A percentile compares a stretch with the other conserved stretches of the same genome.
Evolutionary conservation across 37 sponge, comb jelly and placozoan species (phyloP).

Genomic region (Eunapius fragilis): DNA sequence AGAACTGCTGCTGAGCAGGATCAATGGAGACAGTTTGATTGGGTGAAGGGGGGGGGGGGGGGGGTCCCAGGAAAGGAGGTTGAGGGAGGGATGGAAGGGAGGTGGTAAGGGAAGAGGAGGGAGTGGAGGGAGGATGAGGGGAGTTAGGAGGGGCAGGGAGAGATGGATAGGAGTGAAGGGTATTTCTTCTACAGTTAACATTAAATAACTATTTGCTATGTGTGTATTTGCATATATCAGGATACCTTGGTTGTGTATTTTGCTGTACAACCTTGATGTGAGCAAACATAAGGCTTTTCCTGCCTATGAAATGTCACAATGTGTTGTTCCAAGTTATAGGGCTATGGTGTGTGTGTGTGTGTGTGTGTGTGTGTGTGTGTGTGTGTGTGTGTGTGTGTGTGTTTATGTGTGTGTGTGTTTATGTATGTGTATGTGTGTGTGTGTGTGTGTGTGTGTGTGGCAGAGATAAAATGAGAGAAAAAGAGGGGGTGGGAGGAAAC

Average conservation of each 20-base stretch:
- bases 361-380: constrained; percentile 40
- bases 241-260: constrained; percentile 69
- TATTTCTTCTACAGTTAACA: too few species aligned
- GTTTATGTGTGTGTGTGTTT: constrained; percentile 1
- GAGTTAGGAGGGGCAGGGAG: too few species aligned
- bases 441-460: constrained; percentile 7
- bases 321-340: constrained; percentile 66
- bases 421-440: constrained; percentile 18
- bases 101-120: neutral
- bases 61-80: neutral
- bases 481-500: neutral
- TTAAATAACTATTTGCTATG: too few species aligned
- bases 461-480: neutral
- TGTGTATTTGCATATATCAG: too few species aligned
- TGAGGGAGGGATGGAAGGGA: too few species aligned
- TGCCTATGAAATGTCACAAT: constrained; percentile 52
- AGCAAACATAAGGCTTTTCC: constrained; percentile 59
- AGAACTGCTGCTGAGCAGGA: too few species aligned
- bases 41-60: neutral
- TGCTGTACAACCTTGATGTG: constrained; percentile 35
- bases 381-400: constrained; percentile 7
- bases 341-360: constrained; percentile 46
- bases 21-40: too few species aligned
- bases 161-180: too few species aligned
- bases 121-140: neutral